phyloP scores from a whole-genome alignment of 2,113 vertebrate species.

The Phrynosoma blainvillii region DNA sequence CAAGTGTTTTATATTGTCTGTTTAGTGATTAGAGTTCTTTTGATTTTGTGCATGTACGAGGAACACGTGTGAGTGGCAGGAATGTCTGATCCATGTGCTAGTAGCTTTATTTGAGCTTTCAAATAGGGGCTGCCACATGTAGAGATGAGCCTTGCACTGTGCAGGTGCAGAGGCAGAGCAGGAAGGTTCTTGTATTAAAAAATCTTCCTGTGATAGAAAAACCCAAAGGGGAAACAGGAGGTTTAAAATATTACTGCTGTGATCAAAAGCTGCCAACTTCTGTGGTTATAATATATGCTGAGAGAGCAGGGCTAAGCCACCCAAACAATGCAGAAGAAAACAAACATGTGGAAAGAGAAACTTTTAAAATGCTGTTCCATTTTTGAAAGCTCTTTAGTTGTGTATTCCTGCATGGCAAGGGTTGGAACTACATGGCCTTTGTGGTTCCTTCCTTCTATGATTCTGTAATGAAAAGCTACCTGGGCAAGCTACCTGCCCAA shows the following conservation, averaged over 20 bases:
- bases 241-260: not conserved
- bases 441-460: too few species aligned
- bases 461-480: not conserved
- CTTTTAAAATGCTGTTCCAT: not conserved
- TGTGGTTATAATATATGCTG: too few species aligned
- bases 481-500: too few species aligned
- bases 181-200: not conserved
- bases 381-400: too few species aligned
- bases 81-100: not conserved
- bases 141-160: not conserved
- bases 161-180: not conserved
- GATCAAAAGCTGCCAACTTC: not conserved
- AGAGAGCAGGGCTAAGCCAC: too few species aligned
- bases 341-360: not conserved
- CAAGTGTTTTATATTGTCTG: not conserved
- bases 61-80: not conserved
- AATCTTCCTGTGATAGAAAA: not conserved
- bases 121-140: not conserved
- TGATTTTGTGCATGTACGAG: not conserved
- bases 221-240: not conserved
- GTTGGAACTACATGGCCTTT: too few species aligned
- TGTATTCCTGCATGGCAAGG: too few species aligned
- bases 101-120: not conserved
- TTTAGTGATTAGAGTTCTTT: constrained; percentile 26
- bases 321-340: not conserved